These are phyloP conservation scores for Dendrolimus pini DNA, from an alignment of 2,888 invertebrate genomes.

Conservation along the genomic window DNA sequence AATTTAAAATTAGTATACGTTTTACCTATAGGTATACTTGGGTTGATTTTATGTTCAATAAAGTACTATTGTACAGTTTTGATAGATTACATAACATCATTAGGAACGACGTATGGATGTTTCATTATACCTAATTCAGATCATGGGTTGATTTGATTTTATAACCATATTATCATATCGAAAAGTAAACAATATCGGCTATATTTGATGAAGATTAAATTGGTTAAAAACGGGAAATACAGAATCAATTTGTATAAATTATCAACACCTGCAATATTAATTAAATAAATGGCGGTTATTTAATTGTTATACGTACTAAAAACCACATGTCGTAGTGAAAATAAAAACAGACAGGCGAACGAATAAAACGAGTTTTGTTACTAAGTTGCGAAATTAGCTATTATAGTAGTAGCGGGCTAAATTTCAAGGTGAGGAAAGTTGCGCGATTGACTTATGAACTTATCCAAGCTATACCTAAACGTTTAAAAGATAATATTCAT, in stretches of 20 bases:
- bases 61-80: no score
- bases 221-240: conserved; percentile 14
- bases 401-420: conserved; percentile 15
- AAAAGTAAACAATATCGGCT: conserved; percentile 12
- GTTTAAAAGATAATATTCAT: conserved; percentile 3
- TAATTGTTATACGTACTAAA: conserved; percentile 25
- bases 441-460: conserved; percentile 9
- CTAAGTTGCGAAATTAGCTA: conserved; percentile 24
- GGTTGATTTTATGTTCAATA: no score
- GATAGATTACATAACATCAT: no score
- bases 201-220: conserved; percentile 16
- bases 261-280: conserved; percentile 46
- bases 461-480: conserved; percentile 9
- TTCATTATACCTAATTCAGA: conserved; percentile 5
- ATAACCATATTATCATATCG: conserved; percentile 11
- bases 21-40: no score
- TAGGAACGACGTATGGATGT: background rate
- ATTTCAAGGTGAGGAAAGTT: conserved; percentile 43
- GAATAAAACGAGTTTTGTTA: conserved; percentile 28
- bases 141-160: conserved; percentile 9
- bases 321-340: conserved; percentile 17
- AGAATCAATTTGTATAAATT: conserved; percentile 48
- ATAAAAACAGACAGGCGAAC: conserved; percentile 19
- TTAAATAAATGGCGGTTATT: conserved; percentile 27
- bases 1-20: no score